Evolutionary conservation across 2,797 vertebrate species (phyloP).

Genomic region (Gymnodraco acuticeps): DNA sequence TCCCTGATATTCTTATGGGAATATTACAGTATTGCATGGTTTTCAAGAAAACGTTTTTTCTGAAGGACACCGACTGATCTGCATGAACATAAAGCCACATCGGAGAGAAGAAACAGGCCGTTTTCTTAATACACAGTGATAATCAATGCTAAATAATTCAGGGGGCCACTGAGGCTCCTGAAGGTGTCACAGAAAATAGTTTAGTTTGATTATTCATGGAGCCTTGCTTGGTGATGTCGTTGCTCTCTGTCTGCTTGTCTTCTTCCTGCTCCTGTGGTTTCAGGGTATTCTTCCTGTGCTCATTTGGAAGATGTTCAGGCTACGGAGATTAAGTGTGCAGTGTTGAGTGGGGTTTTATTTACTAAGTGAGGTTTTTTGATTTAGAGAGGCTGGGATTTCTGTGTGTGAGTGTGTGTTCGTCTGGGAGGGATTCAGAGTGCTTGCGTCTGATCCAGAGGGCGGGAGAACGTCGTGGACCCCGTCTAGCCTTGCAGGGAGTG

Average conservation of each 20-base stretch:
- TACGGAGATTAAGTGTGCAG: conserved; percentile 27
- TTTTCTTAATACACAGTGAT: background rate
- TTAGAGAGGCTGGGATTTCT: conserved; percentile 16
- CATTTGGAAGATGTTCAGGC: conserved; percentile 5
- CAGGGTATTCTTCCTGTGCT: conserved; percentile 18
- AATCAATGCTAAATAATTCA: conserved; percentile 1
- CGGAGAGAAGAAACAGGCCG: background rate
- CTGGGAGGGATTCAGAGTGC: background rate
- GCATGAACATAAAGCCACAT: background rate
- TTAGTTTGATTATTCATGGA: conserved; percentile 38
- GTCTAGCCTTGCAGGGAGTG: conserved; percentile 56
- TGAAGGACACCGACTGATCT: background rate
- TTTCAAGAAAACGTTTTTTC: background rate
- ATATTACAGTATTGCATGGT: conserved; percentile 18
- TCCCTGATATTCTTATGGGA: conserved; percentile 17
- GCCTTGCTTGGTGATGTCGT: conserved; percentile 39
- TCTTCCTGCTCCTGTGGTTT: conserved; percentile 21
- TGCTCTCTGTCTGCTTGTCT: conserved; percentile 22
- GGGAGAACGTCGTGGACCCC: conserved; percentile 37
- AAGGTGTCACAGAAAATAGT: conserved; percentile 21
- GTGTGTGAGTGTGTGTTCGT: background rate
- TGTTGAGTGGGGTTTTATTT: conserved; percentile 21
- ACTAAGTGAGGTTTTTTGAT: conserved; percentile 30
- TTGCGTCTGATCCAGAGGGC: conserved; percentile 44
- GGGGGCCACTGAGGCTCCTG: background rate